Conservation (phyloP, 1,140 invertebrate genomes). For the Thereuonema tuberculata region DNA sequence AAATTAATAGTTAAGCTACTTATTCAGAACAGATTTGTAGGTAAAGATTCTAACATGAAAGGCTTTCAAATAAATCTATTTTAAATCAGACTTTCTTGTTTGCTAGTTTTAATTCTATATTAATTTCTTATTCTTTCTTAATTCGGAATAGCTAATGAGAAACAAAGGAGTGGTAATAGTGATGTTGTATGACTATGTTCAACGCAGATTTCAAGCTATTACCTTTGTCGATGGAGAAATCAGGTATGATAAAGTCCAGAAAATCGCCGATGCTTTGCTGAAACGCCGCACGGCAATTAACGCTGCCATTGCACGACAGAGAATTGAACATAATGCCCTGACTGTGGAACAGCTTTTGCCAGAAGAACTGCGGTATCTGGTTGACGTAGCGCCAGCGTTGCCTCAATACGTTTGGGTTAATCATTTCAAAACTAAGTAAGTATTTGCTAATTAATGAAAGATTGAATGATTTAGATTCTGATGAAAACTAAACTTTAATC, state of each 20-base stretch:
- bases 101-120: neutral
- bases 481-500: too few species aligned
- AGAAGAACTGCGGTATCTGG: neutral
- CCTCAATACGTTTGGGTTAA: conserved; percentile 5
- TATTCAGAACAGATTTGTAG: too few species aligned
- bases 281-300: neutral
- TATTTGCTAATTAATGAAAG: neutral
- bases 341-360: neutral
- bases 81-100: too few species aligned
- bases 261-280: neutral
- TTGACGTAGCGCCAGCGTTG: neutral
- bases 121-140: neutral
- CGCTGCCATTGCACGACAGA: neutral
- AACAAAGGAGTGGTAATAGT: neutral
- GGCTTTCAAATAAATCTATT: too few species aligned
- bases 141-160: neutral
- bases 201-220: neutral
- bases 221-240: too few species aligned
- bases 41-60: too few species aligned
- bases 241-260: neutral
- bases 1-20: too few species aligned
- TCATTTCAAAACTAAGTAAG: conserved; percentile 1
- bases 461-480: too few species aligned
- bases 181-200: conserved; percentile 2
- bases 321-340: neutral